Evolutionary conservation across 2,888 invertebrate genomes (phyloP).

Genomic region (Dendrolimus pini): DNA sequence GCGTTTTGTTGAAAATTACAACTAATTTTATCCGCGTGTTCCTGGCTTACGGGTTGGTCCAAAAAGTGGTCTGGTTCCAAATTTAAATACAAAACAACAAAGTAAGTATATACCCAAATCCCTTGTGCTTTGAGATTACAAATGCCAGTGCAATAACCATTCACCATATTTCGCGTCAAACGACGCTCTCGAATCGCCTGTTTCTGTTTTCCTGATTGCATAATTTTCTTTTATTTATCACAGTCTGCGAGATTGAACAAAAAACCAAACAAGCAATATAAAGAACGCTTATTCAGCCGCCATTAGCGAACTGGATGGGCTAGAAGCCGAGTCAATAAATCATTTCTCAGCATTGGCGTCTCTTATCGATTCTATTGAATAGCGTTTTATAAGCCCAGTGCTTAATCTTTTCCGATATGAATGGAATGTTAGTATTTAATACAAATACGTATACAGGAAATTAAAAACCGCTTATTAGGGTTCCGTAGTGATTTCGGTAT

Average conservation of each 20-base stretch:
- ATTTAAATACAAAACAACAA: too few relatives aligned
- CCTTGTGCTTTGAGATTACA: neutral
- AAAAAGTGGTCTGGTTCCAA: too few relatives aligned
- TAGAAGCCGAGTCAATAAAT: constrained; percentile 62
- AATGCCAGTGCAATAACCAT: neutral
- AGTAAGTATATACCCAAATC: too few relatives aligned
- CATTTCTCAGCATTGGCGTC: constrained; percentile 57
- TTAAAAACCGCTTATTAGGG: too few relatives aligned
- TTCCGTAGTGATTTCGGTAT: too few relatives aligned
- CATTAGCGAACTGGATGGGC: constrained; percentile 22
- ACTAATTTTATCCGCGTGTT: too few relatives aligned
- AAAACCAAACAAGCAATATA: constrained; percentile 24
- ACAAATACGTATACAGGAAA: too few relatives aligned
- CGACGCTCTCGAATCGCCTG: constrained; percentile 3
- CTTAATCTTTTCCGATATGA: constrained; percentile 48
- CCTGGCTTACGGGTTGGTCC: too few relatives aligned
- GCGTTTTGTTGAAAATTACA: too few relatives aligned
- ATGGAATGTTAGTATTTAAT: constrained; percentile 20
- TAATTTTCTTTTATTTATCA: constrained; percentile 37
- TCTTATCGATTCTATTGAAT: constrained; percentile 62
- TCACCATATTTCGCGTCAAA: neutral
- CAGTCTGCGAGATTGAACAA: constrained; percentile 25
- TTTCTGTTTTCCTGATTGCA: constrained; percentile 28
- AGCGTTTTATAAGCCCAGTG: constrained; percentile 46
- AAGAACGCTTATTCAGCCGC: constrained; percentile 33